Conservation (phyloP, 1,140 invertebrate genomes). For the Neotoxoptera formosana region DNA sequence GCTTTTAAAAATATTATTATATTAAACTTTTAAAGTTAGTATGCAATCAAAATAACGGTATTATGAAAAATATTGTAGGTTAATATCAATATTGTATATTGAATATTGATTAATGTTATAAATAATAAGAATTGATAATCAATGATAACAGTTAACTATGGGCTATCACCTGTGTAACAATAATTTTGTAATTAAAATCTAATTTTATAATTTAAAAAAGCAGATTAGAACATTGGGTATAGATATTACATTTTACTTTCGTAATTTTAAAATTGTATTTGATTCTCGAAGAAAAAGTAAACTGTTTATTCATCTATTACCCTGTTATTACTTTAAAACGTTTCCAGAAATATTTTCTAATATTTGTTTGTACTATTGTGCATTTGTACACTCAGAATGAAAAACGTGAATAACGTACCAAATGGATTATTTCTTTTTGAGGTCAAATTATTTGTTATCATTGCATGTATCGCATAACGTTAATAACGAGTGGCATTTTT, state of each 20-base stretch:
- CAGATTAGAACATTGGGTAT: not conserved
- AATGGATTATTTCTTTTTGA: slow-evolving; percentile 34
- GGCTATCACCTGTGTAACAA: not conserved
- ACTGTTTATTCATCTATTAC: not conserved
- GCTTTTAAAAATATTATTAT: too few relatives aligned
- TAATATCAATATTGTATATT: not conserved
- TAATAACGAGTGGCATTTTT: slow-evolving; percentile 27
- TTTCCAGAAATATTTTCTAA: not conserved
- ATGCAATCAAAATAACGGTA: too few relatives aligned
- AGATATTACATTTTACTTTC: not conserved
- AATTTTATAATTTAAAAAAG: not conserved
- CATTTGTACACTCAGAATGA: not conserved
- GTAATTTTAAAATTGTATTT: not conserved
- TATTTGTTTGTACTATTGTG: slow-evolving; percentile 1
- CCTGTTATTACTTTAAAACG: not conserved
- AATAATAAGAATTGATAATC: too few relatives aligned
- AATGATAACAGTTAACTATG: not conserved
- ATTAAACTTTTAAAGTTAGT: too few relatives aligned
- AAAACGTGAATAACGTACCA: slow-evolving; percentile 18
- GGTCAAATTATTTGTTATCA: slow-evolving; percentile 55
- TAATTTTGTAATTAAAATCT: not conserved
- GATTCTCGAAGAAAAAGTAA: not conserved
- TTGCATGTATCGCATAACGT: slow-evolving; percentile 7
- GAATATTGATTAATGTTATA: too few relatives aligned
- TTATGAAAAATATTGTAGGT: too few relatives aligned